Conservation (phyloP, 2,113 vertebrate genomes). For the Gnathochromis pfefferi region DNA sequence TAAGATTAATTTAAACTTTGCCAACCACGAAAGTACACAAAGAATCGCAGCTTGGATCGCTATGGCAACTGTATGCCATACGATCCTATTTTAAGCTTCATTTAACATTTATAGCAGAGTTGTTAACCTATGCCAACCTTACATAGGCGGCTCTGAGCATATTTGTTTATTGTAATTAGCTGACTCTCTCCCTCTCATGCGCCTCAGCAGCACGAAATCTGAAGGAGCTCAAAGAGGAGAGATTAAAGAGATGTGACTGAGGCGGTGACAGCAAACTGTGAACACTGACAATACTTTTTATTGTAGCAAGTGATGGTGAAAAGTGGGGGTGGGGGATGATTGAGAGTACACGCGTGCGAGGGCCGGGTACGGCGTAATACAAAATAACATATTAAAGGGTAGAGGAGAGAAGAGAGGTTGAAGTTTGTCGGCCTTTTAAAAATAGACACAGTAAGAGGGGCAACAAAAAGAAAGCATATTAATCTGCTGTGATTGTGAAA, state of each 20-base stretch:
- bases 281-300: conserved; percentile 47
- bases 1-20: conserved; percentile 64
- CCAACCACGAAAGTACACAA: conserved; percentile 61
- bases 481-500: conserved; percentile 13
- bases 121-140: conserved; percentile 70
- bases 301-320: background rate
- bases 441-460: background rate
- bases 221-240: conserved; percentile 30
- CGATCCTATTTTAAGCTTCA: conserved; percentile 71
- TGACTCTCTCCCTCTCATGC: conserved; percentile 15
- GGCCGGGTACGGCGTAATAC: background rate
- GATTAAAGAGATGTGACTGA: conserved; percentile 50
- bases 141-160: conserved; percentile 57
- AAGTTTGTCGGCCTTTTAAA: conserved; percentile 18
- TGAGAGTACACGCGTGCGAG: background rate
- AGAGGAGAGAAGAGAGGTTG: background rate
- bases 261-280: conserved; percentile 31
- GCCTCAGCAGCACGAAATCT: conserved; percentile 7
- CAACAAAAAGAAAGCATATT: background rate
- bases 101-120: conserved; percentile 71
- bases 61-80: conserved; percentile 72
- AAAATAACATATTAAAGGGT: background rate
- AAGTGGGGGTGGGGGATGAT: background rate
- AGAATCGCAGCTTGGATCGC: conserved; percentile 55
- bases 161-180: conserved; percentile 72